Evolutionary conservation across 2,888 invertebrate genomes (phyloP), one percentile per base, ranked within the genome.

Genomic region (Rotaria sp.): DNA sequence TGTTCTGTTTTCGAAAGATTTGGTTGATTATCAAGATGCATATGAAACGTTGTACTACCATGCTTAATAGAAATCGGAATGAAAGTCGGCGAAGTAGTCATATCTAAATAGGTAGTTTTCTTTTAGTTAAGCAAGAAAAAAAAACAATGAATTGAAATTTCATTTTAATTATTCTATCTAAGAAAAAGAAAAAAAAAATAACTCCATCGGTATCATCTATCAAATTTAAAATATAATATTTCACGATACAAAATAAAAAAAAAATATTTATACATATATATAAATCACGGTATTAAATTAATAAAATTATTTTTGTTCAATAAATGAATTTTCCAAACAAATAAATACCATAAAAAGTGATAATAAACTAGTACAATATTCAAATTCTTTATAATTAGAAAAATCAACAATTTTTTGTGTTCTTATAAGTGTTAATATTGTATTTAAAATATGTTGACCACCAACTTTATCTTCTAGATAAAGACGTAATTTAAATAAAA

Each of bases 1-100:
- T 89, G 87, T 38, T 89, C 88, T 24, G n/a, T 13, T 80, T n/a
- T 80, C 24, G 80, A n/a, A 21, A 45, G 11, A 41, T 45, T 10
- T 3, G 41, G 3, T 80, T 41, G n/a, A 80, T n/a, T n/a, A 80
- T 45, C 80, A 80, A 80, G 41, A n/a, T 45, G 26, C 45, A 80
- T 45, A 45, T 80, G 80, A 80, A 45, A 80, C 10, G 80, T 80
- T n/a, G 41, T 80, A 4, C 45, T 35, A 26, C 45, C 80, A 80
- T 80, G 15, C n/a, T 80, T 80, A n/a, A 80, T 80, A 80, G 80
- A 41, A 4, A 80, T 45, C 24, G 80, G 67, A 35, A 67, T 35
- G 1, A 45, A 26, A 3, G 52, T 52, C 24, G 52, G 5, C 24
- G 52, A 24, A 24, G 3, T 5, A 45, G 80, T n/a, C 80, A 45